Conservation (phyloP, 2,797 vertebrate species). For the Bovichtus diacanthus region DNA sequence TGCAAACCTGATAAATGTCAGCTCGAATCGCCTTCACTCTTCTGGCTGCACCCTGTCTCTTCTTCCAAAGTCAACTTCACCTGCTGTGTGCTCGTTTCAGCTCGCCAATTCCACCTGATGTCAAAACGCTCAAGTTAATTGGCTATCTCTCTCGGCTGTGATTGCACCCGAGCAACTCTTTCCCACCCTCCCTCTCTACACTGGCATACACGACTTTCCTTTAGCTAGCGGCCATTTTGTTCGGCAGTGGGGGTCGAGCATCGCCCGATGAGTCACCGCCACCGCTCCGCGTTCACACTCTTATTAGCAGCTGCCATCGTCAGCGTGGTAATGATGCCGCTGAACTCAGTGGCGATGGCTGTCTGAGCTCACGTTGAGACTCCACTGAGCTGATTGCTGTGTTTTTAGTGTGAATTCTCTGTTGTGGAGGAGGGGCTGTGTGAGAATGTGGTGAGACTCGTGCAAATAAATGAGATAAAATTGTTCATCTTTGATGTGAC, state of each 20-base stretch:
- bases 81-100: conserved; percentile 19
- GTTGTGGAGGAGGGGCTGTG: not conserved
- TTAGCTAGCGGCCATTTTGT: conserved; percentile 31
- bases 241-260: conserved; percentile 29
- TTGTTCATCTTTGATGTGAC: not conserved
- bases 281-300: conserved; percentile 53
- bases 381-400: conserved; percentile 30
- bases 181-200: not conserved
- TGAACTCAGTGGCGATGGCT: conserved; percentile 57
- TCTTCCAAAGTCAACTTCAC: conserved; percentile 26
- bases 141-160: conserved; percentile 7
- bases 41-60: no score
- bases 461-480: conserved; percentile 4
- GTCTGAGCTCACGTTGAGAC: conserved; percentile 53
- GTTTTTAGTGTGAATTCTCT: conserved; percentile 34
- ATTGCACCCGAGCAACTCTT: not conserved
- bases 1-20: conserved; percentile 69
- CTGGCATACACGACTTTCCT: conserved; percentile 7
- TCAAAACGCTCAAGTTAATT: conserved; percentile 52
- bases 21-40: conserved; percentile 36
- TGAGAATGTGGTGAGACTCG: conserved; percentile 13
- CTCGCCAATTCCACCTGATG: conserved; percentile 29
- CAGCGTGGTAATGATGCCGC: conserved; percentile 50
- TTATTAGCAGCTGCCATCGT: conserved; percentile 71
- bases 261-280: conserved; percentile 65